phyloP scores from a whole-genome alignment of 2,113 vertebrate genomes.

The Otolemur garnettii region DNA sequence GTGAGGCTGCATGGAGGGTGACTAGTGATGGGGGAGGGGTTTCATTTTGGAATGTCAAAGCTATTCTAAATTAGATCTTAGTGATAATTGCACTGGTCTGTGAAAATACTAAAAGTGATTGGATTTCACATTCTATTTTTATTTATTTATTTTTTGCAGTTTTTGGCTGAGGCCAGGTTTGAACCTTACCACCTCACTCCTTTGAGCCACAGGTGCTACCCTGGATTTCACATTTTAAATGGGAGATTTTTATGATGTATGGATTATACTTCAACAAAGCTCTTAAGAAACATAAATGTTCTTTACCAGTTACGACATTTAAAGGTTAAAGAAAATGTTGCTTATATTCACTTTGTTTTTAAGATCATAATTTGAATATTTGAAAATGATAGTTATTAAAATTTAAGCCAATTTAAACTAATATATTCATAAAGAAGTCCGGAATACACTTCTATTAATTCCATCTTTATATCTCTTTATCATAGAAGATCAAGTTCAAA shows the following conservation, averaged over 20 bases:
- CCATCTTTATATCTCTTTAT: neutral
- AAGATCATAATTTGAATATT: neutral
- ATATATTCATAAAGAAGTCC: neutral
- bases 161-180: too few relatives aligned
- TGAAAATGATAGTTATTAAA: neutral
- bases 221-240: neutral
- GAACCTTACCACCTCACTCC: too few relatives aligned
- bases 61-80: neutral
- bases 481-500: neutral
- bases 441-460: neutral
- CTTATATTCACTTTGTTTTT: neutral
- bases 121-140: too few relatives aligned
- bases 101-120: neutral
- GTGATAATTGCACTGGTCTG: neutral
- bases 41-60: neutral
- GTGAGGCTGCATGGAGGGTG: rapidly evolving
- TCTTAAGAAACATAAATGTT: neutral
- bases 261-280: neutral
- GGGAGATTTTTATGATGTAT: neutral
- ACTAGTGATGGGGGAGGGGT: too few relatives aligned
- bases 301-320: neutral
- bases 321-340: neutral
- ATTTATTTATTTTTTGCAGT: too few relatives aligned
- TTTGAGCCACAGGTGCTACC: too few relatives aligned
- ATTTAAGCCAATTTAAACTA: neutral